Evolutionary conservation across 2,888 invertebrate species (phyloP), one percentile per base, ranked within the genome.

Genomic region (Drosophila mulleri): DNA sequence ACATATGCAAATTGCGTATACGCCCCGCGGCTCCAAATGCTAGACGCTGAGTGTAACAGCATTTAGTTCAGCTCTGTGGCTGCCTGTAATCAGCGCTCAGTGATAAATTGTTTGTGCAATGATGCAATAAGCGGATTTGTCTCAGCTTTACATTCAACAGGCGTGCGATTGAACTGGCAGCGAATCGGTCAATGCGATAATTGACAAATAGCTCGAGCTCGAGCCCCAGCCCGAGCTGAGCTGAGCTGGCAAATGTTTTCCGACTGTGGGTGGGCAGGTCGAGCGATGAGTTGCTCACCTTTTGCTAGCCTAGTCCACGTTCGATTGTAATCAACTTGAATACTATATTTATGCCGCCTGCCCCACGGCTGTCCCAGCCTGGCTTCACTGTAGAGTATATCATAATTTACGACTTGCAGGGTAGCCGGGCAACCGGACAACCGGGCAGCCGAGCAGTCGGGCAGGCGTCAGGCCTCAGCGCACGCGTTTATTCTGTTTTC

Each of bases 401-500:
- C 77, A 87, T 88, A 87, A 87, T 89, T 87, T 85, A 83, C 88
- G 73, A 78, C 69, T 77, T 56, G 66, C 72, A 68, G 48, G 57
- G 45, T 18, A 12, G 54, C 18, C 3, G 16, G 41, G 32, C 44
- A 42, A 52, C 0, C 20, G 0, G 23, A 42, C 12, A 11, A 39
- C 9, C 14, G 3, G 29, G 0, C 18, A 0, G 23, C 35, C 12
- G 6, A n/a, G 14, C 14, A 9, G 20, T 9, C 71, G 42, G 60
- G 8, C 52, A 42, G 53, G 66, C 77, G 67, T 76, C 83, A 74
- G 71, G 75, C 84, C 62, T 72, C 70, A 65, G 65, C 68, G 72
- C 71, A 76, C 77, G 75, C 79, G 74, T 77, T 63, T 68, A 78
- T 89, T 80, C 82, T 87, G 85, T 87, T 87, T 87, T 89, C 85